Percentiles rank a stretch among this genome's conserved stretches.
Evolutionary conservation across 2,888 invertebrate species (phyloP).

Genomic region (Drosophila imparisetae): DNA sequence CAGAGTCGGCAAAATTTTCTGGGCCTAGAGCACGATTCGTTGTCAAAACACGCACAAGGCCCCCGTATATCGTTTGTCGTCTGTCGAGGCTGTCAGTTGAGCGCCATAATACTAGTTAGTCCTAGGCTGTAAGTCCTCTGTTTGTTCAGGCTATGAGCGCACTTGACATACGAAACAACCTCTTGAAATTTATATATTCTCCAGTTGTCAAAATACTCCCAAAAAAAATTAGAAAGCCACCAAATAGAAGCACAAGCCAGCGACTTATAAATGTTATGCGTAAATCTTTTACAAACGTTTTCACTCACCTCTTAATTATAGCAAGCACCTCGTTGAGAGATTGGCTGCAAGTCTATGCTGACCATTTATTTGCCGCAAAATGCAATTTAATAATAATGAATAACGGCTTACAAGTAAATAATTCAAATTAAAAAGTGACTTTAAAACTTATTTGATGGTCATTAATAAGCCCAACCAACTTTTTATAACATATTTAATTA

Average conservation of each 20-base stretch:
- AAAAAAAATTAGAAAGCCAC: constrained; percentile 37
- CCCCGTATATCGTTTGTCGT: neutral
- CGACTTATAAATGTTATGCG: neutral
- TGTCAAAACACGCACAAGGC: constrained; percentile 46
- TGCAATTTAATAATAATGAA: neutral
- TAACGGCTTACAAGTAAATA: neutral
- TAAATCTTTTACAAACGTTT: neutral
- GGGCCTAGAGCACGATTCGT: constrained; percentile 58
- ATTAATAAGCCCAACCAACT: neutral
- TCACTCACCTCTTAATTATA: neutral
- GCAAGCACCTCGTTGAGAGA: neutral
- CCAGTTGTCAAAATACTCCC: constrained; percentile 55
- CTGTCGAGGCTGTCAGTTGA: constrained; percentile 20
- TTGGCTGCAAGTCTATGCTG: neutral
- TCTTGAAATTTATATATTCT: constrained; percentile 48
- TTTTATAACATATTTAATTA: too few species aligned
- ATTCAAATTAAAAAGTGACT: neutral
- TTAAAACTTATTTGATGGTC: neutral
- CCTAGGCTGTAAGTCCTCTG: constrained; percentile 29
- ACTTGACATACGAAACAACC: constrained; percentile 70
- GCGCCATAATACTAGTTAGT: constrained; percentile 47
- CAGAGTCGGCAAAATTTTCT: constrained; percentile 55
- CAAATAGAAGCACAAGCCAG: constrained; percentile 17
- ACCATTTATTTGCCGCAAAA: neutral
- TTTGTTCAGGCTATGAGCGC: constrained; percentile 63